These are phyloP conservation scores for Heterotis niloticus DNA, from an alignment of 2,113 vertebrate species.

Conservation along the genomic window DNA sequence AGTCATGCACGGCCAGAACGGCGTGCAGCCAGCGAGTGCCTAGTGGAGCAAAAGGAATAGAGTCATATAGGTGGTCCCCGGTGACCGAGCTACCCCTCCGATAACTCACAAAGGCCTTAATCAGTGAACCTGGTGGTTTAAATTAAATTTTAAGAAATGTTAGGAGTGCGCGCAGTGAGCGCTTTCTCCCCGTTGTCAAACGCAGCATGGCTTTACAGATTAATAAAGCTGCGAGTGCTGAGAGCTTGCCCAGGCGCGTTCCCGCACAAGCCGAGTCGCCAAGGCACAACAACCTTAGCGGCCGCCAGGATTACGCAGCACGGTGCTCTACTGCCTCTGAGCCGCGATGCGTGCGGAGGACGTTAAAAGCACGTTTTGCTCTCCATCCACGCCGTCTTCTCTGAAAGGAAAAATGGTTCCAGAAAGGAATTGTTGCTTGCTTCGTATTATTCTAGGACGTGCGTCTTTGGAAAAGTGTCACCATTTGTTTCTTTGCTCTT, in stretches of 20 bases:
- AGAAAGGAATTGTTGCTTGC: too few relatives aligned
- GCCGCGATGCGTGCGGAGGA: too few relatives aligned
- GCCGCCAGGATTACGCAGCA: not conserved
- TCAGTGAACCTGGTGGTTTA: slow-evolving; percentile 33
- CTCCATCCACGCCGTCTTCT: too few relatives aligned
- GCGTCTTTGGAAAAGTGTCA: too few relatives aligned
- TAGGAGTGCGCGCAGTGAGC: slow-evolving; percentile 30
- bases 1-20: slow-evolving; percentile 11
- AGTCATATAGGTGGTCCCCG: slow-evolving; percentile 39
- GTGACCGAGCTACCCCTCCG: slow-evolving; percentile 21
- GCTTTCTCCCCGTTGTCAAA: slow-evolving; percentile 27
- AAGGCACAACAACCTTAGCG: not conserved
- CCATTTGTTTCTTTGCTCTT: too few relatives aligned
- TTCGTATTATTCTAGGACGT: too few relatives aligned
- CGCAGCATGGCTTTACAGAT: slow-evolving; percentile 26
- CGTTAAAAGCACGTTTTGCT: too few relatives aligned
- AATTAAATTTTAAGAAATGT: slow-evolving; percentile 34
- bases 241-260: not conserved
- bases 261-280: not conserved
- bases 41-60: slow-evolving; percentile 41
- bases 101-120: slow-evolving; percentile 31
- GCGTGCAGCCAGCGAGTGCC: slow-evolving; percentile 32
- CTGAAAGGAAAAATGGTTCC: too few relatives aligned
- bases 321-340: too few relatives aligned
- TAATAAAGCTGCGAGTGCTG: slow-evolving; percentile 18